phyloP scores from a whole-genome alignment of 2,888 invertebrate species.

The Amblyjoppa fuscipennis region DNA sequence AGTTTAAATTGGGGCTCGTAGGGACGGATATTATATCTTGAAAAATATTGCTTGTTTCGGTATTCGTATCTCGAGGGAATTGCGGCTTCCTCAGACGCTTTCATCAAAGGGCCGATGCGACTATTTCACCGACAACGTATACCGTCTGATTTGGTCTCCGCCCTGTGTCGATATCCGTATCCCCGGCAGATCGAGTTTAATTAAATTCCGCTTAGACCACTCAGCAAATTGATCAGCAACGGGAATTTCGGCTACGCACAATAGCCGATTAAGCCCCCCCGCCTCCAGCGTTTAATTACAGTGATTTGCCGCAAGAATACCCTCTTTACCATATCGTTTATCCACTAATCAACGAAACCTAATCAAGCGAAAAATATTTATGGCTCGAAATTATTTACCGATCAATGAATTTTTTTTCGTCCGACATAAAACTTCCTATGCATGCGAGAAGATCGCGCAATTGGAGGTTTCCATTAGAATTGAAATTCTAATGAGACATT shows the following conservation, averaged over 20 bases:
- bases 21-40: conserved; percentile 18
- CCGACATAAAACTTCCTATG: background rate
- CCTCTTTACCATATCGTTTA: background rate
- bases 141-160: background rate
- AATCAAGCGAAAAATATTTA: background rate
- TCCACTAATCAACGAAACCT: background rate
- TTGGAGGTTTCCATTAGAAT: too few species aligned
- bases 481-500: too few species aligned
- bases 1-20: conserved; percentile 26
- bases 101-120: conserved; percentile 52
- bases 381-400: background rate
- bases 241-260: conserved; percentile 28
- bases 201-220: conserved; percentile 55
- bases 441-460: too few species aligned
- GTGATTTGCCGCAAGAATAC: conserved; percentile 16
- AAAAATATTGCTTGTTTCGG: conserved; percentile 26
- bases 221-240: conserved; percentile 45
- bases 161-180: background rate
- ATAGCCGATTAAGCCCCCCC: conserved; percentile 5
- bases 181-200: conserved; percentile 39
- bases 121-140: conserved; percentile 31
- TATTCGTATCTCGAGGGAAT: conserved; percentile 19
- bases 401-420: background rate
- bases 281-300: conserved; percentile 25
- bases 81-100: conserved; percentile 12